phyloP scores from a whole-genome alignment of 2,888 invertebrate species.

The Germaria angustata region DNA sequence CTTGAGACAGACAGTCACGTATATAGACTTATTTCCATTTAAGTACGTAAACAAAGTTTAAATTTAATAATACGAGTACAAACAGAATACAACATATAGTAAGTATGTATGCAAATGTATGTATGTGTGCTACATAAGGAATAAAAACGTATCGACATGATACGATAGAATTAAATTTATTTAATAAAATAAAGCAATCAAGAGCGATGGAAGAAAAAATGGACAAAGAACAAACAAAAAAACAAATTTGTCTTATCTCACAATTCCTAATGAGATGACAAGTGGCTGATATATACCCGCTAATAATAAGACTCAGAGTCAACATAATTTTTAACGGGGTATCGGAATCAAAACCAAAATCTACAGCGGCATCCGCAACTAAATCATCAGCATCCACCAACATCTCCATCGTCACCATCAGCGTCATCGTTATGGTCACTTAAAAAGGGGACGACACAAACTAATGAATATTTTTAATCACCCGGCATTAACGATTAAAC shows the following conservation, averaged over 20 bases:
- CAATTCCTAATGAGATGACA: constrained; percentile 78
- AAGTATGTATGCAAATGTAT: neutral
- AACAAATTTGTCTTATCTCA: constrained; percentile 79
- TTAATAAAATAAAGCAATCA: constrained; percentile 72
- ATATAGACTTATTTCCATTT: no score
- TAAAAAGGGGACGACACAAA: constrained; percentile 75
- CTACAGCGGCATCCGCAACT: constrained; percentile 11
- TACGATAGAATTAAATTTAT: constrained; percentile 37
- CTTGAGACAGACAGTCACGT: no score
- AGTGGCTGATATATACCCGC: constrained; percentile 73
- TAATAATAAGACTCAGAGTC: constrained; percentile 63
- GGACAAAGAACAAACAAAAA: constrained; percentile 70
- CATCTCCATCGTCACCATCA: constrained; percentile 21
- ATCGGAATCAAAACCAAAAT: neutral
- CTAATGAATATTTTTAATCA: constrained; percentile 78
- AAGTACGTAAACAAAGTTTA: no score
- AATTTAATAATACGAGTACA: no score
- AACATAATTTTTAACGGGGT: neutral
- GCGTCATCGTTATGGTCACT: constrained; percentile 69
- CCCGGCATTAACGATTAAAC: constrained; percentile 74
- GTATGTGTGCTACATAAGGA: neutral
- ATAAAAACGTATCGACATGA: constrained; percentile 18
- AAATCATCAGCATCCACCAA: constrained; percentile 15
- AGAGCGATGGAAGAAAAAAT: constrained; percentile 68
- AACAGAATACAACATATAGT: no score